phyloP scores from a whole-genome alignment of 2,888 invertebrate genomes.

The Aradus depressus region DNA sequence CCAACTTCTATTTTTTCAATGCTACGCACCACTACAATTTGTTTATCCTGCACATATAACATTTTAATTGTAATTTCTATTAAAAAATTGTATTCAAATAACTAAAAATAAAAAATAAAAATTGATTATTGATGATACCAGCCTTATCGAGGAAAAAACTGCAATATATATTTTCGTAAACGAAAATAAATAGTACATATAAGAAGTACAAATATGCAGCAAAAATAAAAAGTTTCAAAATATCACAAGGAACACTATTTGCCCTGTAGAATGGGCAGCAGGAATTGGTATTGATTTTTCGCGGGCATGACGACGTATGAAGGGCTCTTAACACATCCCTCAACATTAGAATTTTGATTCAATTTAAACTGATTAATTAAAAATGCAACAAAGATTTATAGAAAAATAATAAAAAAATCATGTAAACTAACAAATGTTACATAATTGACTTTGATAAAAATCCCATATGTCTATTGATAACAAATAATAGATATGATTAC shows the following conservation, averaged over 20 bases:
- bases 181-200: not conserved
- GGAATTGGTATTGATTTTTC: slow-evolving; percentile 12
- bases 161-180: not conserved
- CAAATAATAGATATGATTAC: no score
- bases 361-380: no score
- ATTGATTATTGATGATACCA: no score
- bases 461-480: no score
- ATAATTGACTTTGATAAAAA: no score
- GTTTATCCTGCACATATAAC: not conserved
- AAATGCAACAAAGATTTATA: no score
- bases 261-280: slow-evolving; percentile 14
- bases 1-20: slow-evolving; percentile 24
- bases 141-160: not conserved
- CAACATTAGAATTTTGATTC: slow-evolving; percentile 9
- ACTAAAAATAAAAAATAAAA: not conserved
- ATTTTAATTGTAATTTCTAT: not conserved
- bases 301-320: slow-evolving; percentile 2
- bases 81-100: not conserved
- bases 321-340: not conserved
- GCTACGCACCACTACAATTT: slow-evolving; percentile 18
- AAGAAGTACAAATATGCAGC: slow-evolving; percentile 10
- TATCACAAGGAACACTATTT: slow-evolving; percentile 4
- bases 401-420: no score
- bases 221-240: slow-evolving; percentile 11
- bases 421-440: no score